These are phyloP conservation scores for Gallinago solitaria DNA, from an alignment of 2,797 vertebrate genomes.

Conservation along the genomic window DNA sequence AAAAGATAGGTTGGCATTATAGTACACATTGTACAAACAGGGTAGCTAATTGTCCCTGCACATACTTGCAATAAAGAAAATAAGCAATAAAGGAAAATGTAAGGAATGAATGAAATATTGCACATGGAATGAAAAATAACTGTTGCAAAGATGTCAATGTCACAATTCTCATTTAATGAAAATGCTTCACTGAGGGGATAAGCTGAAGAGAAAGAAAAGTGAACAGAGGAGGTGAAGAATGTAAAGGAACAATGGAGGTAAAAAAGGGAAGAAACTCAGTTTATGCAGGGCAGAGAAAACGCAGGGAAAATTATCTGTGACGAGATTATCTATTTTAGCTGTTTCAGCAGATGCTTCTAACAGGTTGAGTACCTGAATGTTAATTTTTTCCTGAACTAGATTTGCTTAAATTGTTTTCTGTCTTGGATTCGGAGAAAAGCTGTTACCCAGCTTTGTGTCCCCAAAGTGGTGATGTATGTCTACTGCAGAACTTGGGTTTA, in stretches of 20 bases:
- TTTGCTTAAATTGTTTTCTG: neutral
- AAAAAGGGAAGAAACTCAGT: neutral
- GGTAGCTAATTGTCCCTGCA: neutral
- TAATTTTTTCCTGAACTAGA: neutral
- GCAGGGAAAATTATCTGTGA: neutral
- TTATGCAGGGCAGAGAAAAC: neutral
- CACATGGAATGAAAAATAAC: neutral
- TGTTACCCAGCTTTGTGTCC: neutral
- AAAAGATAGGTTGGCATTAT: neutral
- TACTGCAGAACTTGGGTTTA: neutral
- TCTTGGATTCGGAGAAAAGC: neutral
- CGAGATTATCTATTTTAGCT: neutral
- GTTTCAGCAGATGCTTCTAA: neutral
- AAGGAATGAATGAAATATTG: neutral
- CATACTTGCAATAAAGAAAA: neutral
- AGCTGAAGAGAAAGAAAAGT: neutral
- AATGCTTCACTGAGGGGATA: neutral
- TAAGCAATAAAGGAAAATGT: neutral
- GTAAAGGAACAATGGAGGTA: neutral
- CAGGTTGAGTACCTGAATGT: neutral
- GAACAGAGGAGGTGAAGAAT: neutral
- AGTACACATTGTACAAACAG: neutral
- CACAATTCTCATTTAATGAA: neutral
- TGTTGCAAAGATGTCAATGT: neutral
- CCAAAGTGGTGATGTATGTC: neutral